Base-by-base conservation (phyloP, 2,113 vertebrate genomes). In the Neolamprologus falcicula region DNA sequence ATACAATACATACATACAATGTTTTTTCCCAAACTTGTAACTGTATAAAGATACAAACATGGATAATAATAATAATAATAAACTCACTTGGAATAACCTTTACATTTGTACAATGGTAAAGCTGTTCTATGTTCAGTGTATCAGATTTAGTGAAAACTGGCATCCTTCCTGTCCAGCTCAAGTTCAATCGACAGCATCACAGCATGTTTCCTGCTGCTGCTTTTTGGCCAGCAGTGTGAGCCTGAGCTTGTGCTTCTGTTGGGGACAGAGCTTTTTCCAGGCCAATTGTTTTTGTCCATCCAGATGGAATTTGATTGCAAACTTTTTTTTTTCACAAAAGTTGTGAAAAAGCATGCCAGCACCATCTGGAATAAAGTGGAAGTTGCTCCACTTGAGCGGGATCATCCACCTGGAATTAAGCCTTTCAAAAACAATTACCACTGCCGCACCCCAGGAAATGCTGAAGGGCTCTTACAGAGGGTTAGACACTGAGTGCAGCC, bases 331-430 rank as follows among this genome's bases (percentile, higher is more conserved):
- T 57, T 42, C 10, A 14, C 2, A 31, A 76, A 87, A 89, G 78
- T 87, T 89, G 28, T 16, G 5, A 59, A 52, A 40, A 88, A 50
- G 14, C 61, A 33, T 19, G 81, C 16, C 55, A 68, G 24, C 40
- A 16, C 63, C 63, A 82, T 88, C 55, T 90, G 35, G 28, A 83
- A 9, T 52, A 35, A 80, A 85, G 73, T 54, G 53, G 31, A 84
- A 84, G 78, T 89, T 78, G 33, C 35, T 87, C 61, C 63, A 57
- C 54, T 90, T 26, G 40, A 84, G 54, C 21, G 35, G 37, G 73
- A 78, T 84, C 73, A 61, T 73, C 83, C 86, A 79, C 80, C 85
- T 88, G 57, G 42, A 81, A 89, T 63, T 52, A 86, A 86, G 47
- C 13, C 35, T 53, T 84, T 88, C 26, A 71, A 83, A 73, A 76